A percentile compares a stretch with the other conserved stretches of the same genome.
These are phyloP conservation scores for Grallaria varia DNA, from an alignment of 2,113 vertebrate genomes.

Conservation along the genomic window DNA sequence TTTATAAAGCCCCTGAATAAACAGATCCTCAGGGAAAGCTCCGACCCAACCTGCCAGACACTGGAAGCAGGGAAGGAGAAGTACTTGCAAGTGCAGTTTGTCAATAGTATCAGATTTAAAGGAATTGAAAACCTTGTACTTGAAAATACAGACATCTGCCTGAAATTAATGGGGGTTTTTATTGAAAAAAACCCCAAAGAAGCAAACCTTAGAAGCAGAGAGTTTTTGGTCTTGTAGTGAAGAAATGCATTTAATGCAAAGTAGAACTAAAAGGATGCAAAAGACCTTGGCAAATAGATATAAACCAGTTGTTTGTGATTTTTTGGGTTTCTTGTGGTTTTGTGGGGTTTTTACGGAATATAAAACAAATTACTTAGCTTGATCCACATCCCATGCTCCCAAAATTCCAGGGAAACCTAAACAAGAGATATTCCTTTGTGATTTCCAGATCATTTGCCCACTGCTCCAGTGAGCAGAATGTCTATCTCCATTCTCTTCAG, in stretches of 20 bases:
- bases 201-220: background rate
- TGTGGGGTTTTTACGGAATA: background rate
- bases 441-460: background rate
- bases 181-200: background rate
- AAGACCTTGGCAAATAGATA: background rate
- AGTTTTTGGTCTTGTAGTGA: background rate
- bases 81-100: background rate
- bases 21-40: background rate
- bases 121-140: background rate
- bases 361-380: background rate
- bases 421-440: background rate
- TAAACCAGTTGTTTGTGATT: background rate
- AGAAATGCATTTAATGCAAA: background rate
- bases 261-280: background rate
- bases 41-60: background rate
- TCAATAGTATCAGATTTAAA: background rate
- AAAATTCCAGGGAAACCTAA: background rate
- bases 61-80: background rate
- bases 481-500: background rate
- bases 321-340: background rate
- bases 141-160: background rate
- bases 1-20: background rate
- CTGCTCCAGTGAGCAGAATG: background rate
- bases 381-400: background rate
- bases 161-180: accelerated